Base-by-base conservation (phyloP, 2,113 vertebrate species). In the Protobothrops flavoviridis region DNA sequence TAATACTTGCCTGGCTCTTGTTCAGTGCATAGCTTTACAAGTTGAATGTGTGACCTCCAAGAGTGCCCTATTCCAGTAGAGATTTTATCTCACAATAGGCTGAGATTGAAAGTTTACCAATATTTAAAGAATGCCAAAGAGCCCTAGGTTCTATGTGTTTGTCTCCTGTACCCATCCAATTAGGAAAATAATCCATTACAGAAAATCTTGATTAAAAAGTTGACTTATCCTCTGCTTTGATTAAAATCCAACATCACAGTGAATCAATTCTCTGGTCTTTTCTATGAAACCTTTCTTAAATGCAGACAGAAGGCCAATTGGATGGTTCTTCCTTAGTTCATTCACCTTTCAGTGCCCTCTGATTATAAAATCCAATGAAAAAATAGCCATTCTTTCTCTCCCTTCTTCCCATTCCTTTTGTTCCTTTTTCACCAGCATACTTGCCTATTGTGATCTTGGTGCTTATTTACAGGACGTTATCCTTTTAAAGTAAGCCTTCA, bases 141-240 rank as follows among this genome's bases (percentile, higher is more conserved):
- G 93, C 91, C 93, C 92, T 43, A 93, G 94, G 92, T 53, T 95
- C 93, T 94, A 95, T 97, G 96, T 96, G 92, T 96, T 97, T 97
- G 95, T 96, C 95, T 96, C 90, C 96, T 95, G 92, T 95, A 96
- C 96, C 95, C 94, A 95, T 97, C 96, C 96, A 97, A 97, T 97
- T 97, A 97, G 93, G 93, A 96, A 97, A 97, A 97, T 96, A 96
- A 97, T 97, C 97, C 97, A 97, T 97, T 97, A 96, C 93, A 95
- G 96, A 97, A 97, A 96, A 96, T 96, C 96, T 97, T 97, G 96
- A 97, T 97, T 97, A 97, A 96, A 97, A 85, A 97, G 94, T 97
- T 97, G 95, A 91, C 94, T 97, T 96, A 97, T 97, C 97, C 94
- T 95, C 95, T 93, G 48, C 94, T 97, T 97, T 97, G 95, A 97